Percentiles rank a stretch among this genome's conserved stretches.
Conservation (phyloP, 2,797 vertebrate genomes). For the Bucorvus abyssinicus region DNA sequence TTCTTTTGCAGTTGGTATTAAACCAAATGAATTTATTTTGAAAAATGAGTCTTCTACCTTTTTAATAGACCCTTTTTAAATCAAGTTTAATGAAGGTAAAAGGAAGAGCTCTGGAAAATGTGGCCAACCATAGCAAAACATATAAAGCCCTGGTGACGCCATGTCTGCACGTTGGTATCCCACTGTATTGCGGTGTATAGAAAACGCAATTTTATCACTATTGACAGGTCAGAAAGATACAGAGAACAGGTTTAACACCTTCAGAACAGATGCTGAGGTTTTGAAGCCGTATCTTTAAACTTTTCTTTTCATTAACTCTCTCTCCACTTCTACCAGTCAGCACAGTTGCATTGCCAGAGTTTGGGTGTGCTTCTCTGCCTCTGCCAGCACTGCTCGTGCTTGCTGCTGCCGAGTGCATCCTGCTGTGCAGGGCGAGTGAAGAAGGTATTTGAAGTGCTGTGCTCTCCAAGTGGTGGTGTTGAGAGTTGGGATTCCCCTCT, state of each 20-base stretch:
- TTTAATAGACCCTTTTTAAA: constrained; percentile 34
- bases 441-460: background rate
- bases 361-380: background rate
- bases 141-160: background rate
- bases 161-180: background rate
- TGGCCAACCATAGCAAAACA: constrained; percentile 10
- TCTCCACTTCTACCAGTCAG: background rate
- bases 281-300: background rate
- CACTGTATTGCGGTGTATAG: background rate
- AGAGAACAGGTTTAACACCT: background rate
- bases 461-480: accelerated
- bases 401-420: background rate
- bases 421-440: accelerated
- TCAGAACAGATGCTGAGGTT: background rate
- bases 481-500: accelerated
- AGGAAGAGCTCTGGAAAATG: constrained; percentile 33
- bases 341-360: accelerated
- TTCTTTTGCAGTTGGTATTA: background rate
- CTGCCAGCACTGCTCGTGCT: background rate
- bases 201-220: background rate
- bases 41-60: constrained; percentile 21
- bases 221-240: background rate
- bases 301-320: background rate
- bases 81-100: constrained; percentile 46
- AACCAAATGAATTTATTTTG: constrained; percentile 10